Base-by-base conservation (phyloP, 2,888 invertebrate species). In the Aproaerema taeniolella region DNA sequence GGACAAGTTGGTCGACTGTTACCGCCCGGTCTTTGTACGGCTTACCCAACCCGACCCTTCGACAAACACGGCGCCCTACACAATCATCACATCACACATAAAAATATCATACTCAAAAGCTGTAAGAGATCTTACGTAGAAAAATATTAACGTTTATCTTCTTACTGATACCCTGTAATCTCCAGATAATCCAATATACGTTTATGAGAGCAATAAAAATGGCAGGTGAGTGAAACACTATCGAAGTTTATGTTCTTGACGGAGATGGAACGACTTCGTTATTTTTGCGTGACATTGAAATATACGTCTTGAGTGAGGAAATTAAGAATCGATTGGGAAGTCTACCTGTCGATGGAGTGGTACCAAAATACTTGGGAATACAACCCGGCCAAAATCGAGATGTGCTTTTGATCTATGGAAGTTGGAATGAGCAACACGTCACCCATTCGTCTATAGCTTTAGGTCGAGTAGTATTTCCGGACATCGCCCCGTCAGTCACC, bases 361-460 rank as follows among this genome's bases (percentile, higher is more conserved):
- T 61, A 66, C 66, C 53, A 62, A 79, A 79, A 77, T 76, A 76
- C 48, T n/a, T n/a, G n/a, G n/a, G n/a, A n/a, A n/a, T n/a, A n/a
- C 63, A 28, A 52, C 55, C 48, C 49, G 58, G 55, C 50, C 56
- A n/a, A n/a, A n/a, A n/a, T n/a, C n/a, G n/a, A n/a, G n/a, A 64
- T 49, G 52, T 54, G 52, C 47, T n/a, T n/a, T n/a, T n/a, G n/a
- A n/a, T n/a, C n/a, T n/a, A n/a, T n/a, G n/a, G n/a, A n/a, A n/a
- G n/a, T n/a, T n/a, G n/a, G n/a, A n/a, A n/a, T n/a, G n/a, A n/a
- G n/a, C n/a, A n/a, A n/a, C n/a, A n/a, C n/a, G n/a, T n/a, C n/a
- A n/a, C n/a, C n/a, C n/a, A n/a, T n/a, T n/a, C n/a, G n/a, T n/a
- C n/a, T n/a, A n/a, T n/a, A n/a, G n/a, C n/a, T n/a, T n/a, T n/a